Percentiles rank a stretch among this genome's conserved stretches.
Conservation (phyloP, 2,797 vertebrate genomes). For the Paratrypauchen microcephalus region DNA sequence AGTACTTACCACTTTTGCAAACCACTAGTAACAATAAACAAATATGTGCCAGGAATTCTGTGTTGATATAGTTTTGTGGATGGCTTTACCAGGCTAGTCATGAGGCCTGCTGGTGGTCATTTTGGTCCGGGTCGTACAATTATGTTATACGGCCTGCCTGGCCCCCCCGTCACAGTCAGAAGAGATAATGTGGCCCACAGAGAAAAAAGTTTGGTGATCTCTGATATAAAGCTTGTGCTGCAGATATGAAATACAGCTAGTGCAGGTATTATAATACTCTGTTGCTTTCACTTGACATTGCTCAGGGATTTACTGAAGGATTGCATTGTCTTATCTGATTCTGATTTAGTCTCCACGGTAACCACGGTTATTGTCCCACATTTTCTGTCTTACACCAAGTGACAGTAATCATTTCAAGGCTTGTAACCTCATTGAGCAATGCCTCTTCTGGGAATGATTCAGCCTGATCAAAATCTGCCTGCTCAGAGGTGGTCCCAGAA, state of each 20-base stretch:
- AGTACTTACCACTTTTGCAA: too few relatives aligned
- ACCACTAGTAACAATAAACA: too few relatives aligned
- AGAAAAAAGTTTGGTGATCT: too few relatives aligned
- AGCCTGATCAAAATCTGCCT: conserved; percentile 5
- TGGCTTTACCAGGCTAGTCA: too few relatives aligned
- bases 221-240: neutral
- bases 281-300: conserved; percentile 3
- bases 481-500: conserved; percentile 50
- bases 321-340: conserved; percentile 8
- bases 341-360: neutral
- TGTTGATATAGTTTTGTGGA: too few relatives aligned
- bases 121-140: too few relatives aligned
- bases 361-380: neutral
- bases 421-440: neutral
- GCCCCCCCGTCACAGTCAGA: too few relatives aligned
- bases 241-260: neutral
- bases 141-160: too few relatives aligned
- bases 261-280: neutral
- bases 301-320: neutral
- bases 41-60: too few relatives aligned
- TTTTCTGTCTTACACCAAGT: neutral
- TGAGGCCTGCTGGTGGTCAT: too few relatives aligned
- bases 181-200: too few relatives aligned
- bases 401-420: conserved; percentile 8
- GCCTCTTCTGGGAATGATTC: conserved; percentile 7